These are phyloP conservation scores for Borostomias antarcticus DNA, from an alignment of 2,797 vertebrate species.

Conservation along the genomic window DNA sequence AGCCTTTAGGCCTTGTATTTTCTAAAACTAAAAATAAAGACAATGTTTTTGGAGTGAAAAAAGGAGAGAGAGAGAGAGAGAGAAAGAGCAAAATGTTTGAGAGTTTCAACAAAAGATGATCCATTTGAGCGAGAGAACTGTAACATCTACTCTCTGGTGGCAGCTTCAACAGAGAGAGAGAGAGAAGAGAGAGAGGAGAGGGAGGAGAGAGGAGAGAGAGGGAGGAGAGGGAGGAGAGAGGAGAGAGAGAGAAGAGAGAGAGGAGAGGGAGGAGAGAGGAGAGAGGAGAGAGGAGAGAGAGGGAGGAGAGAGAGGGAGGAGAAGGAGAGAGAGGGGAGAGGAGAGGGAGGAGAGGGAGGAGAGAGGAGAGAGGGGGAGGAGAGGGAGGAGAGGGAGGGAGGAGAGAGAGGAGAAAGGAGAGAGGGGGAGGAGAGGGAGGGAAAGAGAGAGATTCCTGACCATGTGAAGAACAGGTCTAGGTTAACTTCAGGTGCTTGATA, in stretches of 20 bases:
- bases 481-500: too few species aligned
- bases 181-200: too few species aligned
- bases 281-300: slow-evolving; percentile 16
- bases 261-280: too few species aligned
- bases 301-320: background rate
- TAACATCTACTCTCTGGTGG: slow-evolving; percentile 8
- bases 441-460: slow-evolving; percentile 20
- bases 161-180: too few species aligned
- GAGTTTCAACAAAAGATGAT: slow-evolving; percentile 42
- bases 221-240: too few species aligned
- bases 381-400: slow-evolving; percentile 17
- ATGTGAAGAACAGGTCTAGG: too few species aligned
- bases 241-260: too few species aligned
- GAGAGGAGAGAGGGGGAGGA: slow-evolving; percentile 11
- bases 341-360: slow-evolving; percentile 31
- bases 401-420: slow-evolving; percentile 14
- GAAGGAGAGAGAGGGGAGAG: background rate
- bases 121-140: slow-evolving; percentile 16
- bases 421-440: slow-evolving; percentile 10
- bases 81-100: too few species aligned
- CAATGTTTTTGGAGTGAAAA: slow-evolving; percentile 35
- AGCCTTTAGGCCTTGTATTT: slow-evolving; percentile 47
- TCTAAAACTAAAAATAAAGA: slow-evolving; percentile 55
- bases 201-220: too few species aligned
- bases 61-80: slow-evolving; percentile 28